Evolutionary conservation across 2,888 invertebrate genomes (phyloP).

Genomic region (Euplexia lucipara): DNA sequence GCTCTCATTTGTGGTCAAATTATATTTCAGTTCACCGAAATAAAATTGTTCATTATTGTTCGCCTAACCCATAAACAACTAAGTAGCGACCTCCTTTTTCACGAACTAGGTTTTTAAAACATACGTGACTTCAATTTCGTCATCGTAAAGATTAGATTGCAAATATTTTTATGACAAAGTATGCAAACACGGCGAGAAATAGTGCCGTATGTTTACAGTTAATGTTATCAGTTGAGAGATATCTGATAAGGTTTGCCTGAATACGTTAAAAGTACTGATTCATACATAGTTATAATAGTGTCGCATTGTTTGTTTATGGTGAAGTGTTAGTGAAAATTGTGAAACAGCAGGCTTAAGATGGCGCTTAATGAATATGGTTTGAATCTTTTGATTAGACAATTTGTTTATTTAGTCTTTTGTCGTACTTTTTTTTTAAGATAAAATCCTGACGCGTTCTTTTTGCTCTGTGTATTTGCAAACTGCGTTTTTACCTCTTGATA

Average conservation of each 20-base stretch:
- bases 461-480: too few relatives aligned
- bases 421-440: background rate
- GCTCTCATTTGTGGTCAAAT: too few relatives aligned
- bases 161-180: conserved; percentile 58
- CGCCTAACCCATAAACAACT: conserved; percentile 9
- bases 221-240: conserved; percentile 33
- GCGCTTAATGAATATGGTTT: background rate
- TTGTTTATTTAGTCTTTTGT: background rate
- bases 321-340: conserved; percentile 1
- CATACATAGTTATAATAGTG: conserved; percentile 14
- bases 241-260: conserved; percentile 46
- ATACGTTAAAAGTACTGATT: conserved; percentile 42
- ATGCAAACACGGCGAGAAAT: conserved; percentile 41
- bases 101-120: conserved; percentile 30
- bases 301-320: conserved; percentile 23
- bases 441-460: too few relatives aligned
- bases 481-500: too few relatives aligned
- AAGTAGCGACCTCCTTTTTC: conserved; percentile 21
- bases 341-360: conserved; percentile 1
- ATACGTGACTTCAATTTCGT: conserved; percentile 53
- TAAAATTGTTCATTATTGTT: too few relatives aligned
- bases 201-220: conserved; percentile 49
- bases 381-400: background rate
- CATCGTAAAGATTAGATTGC: conserved; percentile 48
- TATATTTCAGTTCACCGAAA: too few relatives aligned